Conservation (phyloP, 2,797 vertebrate species). For the Lithobates pipiens region DNA sequence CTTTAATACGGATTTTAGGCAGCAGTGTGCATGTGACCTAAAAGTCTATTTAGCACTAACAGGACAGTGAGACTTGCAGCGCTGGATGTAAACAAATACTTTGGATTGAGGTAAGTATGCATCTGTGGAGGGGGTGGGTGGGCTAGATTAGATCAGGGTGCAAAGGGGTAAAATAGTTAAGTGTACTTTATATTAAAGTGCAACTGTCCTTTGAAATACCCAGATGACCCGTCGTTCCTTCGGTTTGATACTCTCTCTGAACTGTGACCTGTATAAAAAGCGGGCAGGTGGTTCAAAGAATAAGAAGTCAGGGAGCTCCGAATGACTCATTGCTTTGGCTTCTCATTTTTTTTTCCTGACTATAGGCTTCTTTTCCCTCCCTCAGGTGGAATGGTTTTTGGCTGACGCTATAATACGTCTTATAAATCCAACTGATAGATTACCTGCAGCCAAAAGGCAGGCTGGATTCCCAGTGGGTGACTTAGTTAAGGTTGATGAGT, state of each 20-base stretch:
- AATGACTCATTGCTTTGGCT: not conserved
- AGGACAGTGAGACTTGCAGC: too few species aligned
- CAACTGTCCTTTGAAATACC: too few species aligned
- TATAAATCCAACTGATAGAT: conserved; percentile 6
- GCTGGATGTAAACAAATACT: too few species aligned
- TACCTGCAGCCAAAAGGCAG: conserved; percentile 5
- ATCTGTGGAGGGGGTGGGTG: too few species aligned
- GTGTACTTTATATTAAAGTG: too few species aligned
- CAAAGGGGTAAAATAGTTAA: too few species aligned
- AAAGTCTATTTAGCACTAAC: too few species aligned
- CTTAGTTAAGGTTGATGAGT: not conserved
- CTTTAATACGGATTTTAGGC: too few species aligned
- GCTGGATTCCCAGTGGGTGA: not conserved
- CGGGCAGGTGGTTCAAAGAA: not conserved
- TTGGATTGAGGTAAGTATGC: too few species aligned
- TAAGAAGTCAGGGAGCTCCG: not conserved
- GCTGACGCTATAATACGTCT: not conserved
- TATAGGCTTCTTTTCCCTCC: not conserved
- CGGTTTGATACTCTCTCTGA: not conserved
- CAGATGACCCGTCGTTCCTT: too few species aligned
- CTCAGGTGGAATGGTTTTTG: conserved; percentile 2
- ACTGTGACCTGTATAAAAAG: not conserved
- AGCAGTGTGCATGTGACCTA: too few species aligned
- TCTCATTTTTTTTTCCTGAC: not conserved
- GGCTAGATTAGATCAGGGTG: too few species aligned